These are phyloP conservation scores for Diarsia rubi DNA, from an alignment of 2,888 invertebrate species.

Conservation along the genomic window DNA sequence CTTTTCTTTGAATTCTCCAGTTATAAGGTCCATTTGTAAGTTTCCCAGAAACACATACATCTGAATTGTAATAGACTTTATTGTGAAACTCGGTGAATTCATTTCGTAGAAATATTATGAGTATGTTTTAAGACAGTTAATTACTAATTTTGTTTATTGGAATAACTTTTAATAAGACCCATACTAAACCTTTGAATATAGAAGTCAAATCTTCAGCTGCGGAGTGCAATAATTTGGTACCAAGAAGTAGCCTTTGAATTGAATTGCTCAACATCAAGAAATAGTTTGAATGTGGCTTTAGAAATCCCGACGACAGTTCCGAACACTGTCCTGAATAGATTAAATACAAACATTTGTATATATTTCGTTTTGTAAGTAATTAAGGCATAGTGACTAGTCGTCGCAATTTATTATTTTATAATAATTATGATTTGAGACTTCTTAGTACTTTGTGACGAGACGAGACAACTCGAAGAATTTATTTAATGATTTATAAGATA, in stretches of 20 bases:
- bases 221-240: background rate
- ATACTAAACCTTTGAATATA: slow-evolving; percentile 3
- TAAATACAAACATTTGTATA: slow-evolving; percentile 69
- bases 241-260: slow-evolving; percentile 1
- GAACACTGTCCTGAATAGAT: slow-evolving; percentile 73
- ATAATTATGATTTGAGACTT: slow-evolving; percentile 61
- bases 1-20: background rate
- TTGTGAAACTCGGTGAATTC: background rate
- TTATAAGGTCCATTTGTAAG: background rate
- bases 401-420: slow-evolving; percentile 73
- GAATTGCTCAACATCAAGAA: slow-evolving; percentile 3
- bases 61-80: background rate
- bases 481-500: slow-evolving; percentile 61
- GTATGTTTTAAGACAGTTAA: background rate
- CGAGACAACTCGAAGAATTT: slow-evolving; percentile 58
- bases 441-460: slow-evolving; percentile 55
- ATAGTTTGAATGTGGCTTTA: slow-evolving; percentile 14
- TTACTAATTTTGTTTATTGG: slow-evolving; percentile 1
- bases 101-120: background rate
- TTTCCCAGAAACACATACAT: background rate
- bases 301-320: slow-evolving; percentile 1
- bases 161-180: slow-evolving; percentile 1
- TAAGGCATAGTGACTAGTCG: slow-evolving; percentile 82
- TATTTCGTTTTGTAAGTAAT: slow-evolving; percentile 72
- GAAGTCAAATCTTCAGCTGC: background rate